Evolutionary conservation across 2,113 vertebrate genomes (phyloP).

Genomic region (Oncorhynchus clarkii): DNA sequence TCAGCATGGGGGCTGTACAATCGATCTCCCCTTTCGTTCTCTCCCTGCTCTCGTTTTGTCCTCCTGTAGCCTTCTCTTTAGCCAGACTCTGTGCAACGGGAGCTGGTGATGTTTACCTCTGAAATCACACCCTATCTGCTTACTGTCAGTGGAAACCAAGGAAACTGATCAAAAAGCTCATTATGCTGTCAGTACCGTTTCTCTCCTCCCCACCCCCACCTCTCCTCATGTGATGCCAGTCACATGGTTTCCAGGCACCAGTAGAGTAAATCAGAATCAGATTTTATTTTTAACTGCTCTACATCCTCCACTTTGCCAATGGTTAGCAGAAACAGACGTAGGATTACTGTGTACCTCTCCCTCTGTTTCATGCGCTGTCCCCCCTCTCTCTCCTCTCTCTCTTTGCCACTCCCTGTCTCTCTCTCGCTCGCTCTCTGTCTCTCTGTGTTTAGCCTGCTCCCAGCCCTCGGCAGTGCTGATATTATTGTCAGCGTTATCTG

Average conservation of each 20-base stretch:
- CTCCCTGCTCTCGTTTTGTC: constrained; percentile 12
- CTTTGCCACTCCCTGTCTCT: constrained; percentile 1
- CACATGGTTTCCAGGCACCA: constrained; percentile 76
- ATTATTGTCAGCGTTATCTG: constrained; percentile 36
- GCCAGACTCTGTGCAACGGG: constrained; percentile 48
- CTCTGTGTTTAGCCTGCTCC: constrained; percentile 6
- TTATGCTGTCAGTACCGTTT: constrained; percentile 43
- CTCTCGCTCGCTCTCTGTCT: not conserved
- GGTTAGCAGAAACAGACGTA: constrained; percentile 46
- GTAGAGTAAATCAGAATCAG: constrained; percentile 76
- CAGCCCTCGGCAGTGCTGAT: constrained; percentile 25
- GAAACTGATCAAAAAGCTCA: constrained; percentile 74
- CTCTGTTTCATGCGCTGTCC: not conserved
- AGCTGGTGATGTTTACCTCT: constrained; percentile 64
- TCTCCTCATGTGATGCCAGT: constrained; percentile 72
- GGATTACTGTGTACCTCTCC: constrained; percentile 13
- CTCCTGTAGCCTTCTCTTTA: constrained; percentile 2
- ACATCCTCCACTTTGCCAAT: constrained; percentile 61
- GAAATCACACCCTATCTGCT: constrained; percentile 65
- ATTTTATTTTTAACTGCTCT: constrained; percentile 75
- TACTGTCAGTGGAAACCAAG: constrained; percentile 71
- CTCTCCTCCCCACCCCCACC: constrained; percentile 29
- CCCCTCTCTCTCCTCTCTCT: not conserved
- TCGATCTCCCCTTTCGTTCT: not conserved
- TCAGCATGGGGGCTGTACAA: not conserved